Evolutionary conservation across 1,140 invertebrate species (phyloP).

Genomic region (Lysiphlebus fabarum): DNA sequence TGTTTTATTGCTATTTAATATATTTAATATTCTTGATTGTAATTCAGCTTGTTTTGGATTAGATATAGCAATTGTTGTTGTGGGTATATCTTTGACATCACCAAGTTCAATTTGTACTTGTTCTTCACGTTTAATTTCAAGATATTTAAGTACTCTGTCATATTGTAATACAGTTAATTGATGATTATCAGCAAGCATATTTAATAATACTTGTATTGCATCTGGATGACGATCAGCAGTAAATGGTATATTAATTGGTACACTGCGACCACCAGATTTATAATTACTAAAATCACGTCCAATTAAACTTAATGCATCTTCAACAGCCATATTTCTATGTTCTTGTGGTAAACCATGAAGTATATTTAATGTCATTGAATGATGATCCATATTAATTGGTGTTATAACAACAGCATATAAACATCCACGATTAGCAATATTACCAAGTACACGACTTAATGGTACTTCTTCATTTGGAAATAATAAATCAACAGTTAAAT

Average conservation of each 20-base stretch:
- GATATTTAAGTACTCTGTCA: constrained; percentile 74
- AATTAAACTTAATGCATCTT: constrained; percentile 80
- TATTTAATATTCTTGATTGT: constrained; percentile 80
- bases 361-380: constrained; percentile 86
- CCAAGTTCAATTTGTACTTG: constrained; percentile 71
- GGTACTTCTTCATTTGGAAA: constrained; percentile 88
- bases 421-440: constrained; percentile 78
- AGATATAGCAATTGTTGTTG: constrained; percentile 42
- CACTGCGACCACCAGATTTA: constrained; percentile 60
- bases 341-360: constrained; percentile 88
- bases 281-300: constrained; percentile 77
- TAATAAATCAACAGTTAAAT: constrained; percentile 79
- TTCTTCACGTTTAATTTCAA: constrained; percentile 71
- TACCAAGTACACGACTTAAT: constrained; percentile 79
- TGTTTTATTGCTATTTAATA: constrained; percentile 64
- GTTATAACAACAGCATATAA: constrained; percentile 86
- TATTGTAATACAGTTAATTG: constrained; percentile 78
- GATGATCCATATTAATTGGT: constrained; percentile 78
- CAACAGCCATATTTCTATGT: constrained; percentile 92
- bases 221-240: constrained; percentile 62
- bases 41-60: constrained; percentile 68
- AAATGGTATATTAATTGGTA: constrained; percentile 45
- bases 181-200: constrained; percentile 75
- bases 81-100: constrained; percentile 52
- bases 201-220: constrained; percentile 72